Conservation (phyloP, 2,797 vertebrate genomes). For the Gastrophryne carolinensis region DNA sequence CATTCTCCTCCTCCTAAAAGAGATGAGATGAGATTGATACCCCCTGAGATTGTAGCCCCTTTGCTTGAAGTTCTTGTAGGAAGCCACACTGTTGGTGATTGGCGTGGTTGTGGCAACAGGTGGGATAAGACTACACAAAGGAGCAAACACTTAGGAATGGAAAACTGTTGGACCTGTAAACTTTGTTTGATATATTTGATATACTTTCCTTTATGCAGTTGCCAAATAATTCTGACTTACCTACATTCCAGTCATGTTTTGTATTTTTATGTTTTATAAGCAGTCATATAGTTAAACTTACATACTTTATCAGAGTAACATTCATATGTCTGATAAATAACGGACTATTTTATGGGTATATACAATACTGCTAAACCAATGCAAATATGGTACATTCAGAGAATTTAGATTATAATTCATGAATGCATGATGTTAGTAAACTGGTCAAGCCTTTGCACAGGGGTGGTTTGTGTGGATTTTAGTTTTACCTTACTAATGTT, state of each 20-base stretch:
- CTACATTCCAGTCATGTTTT: background rate
- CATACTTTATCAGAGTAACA: background rate
- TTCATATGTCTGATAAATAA: background rate
- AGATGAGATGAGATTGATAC: too few species aligned
- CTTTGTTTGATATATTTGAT: background rate
- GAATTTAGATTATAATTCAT: background rate
- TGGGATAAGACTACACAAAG: too few species aligned
- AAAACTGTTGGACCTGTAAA: too few species aligned
- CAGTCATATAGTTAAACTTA: background rate
- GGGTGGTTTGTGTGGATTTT: background rate
- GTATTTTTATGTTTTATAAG: background rate
- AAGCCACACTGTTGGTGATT: too few species aligned
- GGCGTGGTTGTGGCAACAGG: too few species aligned
- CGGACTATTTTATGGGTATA: background rate
- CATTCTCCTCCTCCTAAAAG: too few species aligned
- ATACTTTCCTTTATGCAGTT: background rate
- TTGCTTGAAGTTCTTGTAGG: too few species aligned
- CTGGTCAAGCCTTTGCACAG: background rate
- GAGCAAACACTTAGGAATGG: too few species aligned
- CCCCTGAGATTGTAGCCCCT: too few species aligned
- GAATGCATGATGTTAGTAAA: background rate
- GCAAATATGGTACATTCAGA: slow-evolving; percentile 4
- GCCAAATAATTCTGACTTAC: background rate
- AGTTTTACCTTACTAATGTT: slow-evolving; percentile 16
- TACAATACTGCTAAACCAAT: background rate